A percentile compares a stretch with the other conserved stretches of the same genome.
Conservation (phyloP, 2,113 vertebrate genomes). For the Galeopterus variegatus region DNA sequence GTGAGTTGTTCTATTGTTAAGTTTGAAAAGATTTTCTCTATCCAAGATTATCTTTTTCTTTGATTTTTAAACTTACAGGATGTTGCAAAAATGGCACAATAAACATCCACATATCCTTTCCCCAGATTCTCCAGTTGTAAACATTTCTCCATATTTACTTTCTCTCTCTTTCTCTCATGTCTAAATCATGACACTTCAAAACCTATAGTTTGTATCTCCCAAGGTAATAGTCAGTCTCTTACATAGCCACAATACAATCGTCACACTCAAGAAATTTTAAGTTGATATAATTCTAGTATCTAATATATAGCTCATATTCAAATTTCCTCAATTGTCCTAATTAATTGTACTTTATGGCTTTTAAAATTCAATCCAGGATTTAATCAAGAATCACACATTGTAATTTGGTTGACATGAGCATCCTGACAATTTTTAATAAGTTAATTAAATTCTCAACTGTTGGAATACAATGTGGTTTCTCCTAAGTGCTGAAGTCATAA, state of each 20-base stretch:
- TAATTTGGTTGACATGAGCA: neutral
- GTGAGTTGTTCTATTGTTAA: neutral
- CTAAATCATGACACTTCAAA: neutral
- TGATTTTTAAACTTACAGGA: neutral
- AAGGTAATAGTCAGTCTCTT: neutral
- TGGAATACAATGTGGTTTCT: neutral
- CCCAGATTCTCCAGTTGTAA: neutral
- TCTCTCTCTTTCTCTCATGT: neutral
- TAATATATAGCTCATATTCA: neutral
- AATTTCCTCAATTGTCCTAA: neutral
- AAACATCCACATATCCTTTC: neutral
- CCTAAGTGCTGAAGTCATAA: neutral
- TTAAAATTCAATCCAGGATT: neutral
- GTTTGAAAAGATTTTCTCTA: neutral
- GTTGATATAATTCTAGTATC: neutral
- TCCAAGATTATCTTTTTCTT: neutral
- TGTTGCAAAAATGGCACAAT: neutral
- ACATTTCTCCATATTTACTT: neutral
- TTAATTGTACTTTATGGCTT: neutral
- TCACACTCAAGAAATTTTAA: neutral
- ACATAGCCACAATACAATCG: neutral
- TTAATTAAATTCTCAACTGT: neutral
- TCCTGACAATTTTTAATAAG: constrained; percentile 36
- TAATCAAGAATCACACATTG: neutral
- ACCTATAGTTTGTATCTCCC: neutral